Evolutionary conservation across 2,888 invertebrate species (phyloP).

Genomic region (Drosophila paranaensis): DNA sequence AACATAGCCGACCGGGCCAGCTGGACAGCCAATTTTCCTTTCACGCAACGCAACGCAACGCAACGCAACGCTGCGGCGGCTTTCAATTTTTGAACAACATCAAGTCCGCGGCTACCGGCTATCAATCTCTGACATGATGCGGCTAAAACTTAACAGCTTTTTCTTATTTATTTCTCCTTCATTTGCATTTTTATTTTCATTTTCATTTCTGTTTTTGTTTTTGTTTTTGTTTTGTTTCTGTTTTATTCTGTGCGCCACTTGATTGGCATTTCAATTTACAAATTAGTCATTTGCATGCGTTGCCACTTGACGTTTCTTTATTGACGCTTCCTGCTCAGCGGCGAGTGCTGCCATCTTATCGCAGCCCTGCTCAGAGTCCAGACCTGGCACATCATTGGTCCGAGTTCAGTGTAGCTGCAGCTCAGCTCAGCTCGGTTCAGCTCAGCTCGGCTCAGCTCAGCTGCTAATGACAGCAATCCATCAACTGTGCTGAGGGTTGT

Average conservation of each 20-base stretch:
- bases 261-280: conserved; percentile 83
- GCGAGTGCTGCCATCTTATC: conserved; percentile 40
- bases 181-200: neutral
- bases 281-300: conserved; percentile 75
- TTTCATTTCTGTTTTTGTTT: neutral
- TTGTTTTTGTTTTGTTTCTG: neutral
- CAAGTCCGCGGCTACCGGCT: conserved; percentile 54
- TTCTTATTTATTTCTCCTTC: conserved; percentile 1
- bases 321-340: conserved; percentile 27
- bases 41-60: conserved; percentile 74
- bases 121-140: conserved; percentile 74
- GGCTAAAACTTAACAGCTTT: conserved; percentile 43
- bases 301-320: conserved; percentile 8
- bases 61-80: conserved; percentile 61
- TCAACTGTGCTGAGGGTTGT: conserved; percentile 51
- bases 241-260: conserved; percentile 36
- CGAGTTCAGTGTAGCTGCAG: too few relatives aligned
- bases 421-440: too few relatives aligned
- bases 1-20: conserved; percentile 29
- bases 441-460: neutral
- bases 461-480: conserved; percentile 67
- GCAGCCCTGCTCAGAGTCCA: neutral
- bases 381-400: too few relatives aligned
- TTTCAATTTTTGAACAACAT: conserved; percentile 40
- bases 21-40: conserved; percentile 52